These are phyloP conservation scores for Sphinx pinastri DNA, from an alignment of 2,888 invertebrate species.

Conservation along the genomic window DNA sequence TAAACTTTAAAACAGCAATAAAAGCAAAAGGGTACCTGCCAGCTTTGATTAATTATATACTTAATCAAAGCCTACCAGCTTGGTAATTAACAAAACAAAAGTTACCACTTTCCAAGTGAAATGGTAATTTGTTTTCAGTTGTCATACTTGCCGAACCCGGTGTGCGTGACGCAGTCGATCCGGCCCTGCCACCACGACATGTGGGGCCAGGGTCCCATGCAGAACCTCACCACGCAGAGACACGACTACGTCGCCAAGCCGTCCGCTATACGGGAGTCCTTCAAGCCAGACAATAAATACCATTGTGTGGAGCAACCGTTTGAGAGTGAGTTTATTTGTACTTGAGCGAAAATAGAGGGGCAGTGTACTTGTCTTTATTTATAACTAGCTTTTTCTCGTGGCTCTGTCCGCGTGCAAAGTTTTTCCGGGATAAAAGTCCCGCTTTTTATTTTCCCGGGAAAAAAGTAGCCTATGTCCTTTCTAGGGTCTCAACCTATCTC, in stretches of 20 bases:
- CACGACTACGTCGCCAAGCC: conserved; percentile 89
- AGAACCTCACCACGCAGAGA: conserved; percentile 88
- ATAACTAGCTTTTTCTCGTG: too few species aligned
- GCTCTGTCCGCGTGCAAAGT: too few species aligned
- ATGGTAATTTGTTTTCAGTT: conserved; percentile 54
- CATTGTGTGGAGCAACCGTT: conserved; percentile 65
- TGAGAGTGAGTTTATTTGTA: conserved; percentile 56
- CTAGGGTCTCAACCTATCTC: too few species aligned
- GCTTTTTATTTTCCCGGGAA: too few species aligned
- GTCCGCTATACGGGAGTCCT: conserved; percentile 61
- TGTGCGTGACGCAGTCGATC: conserved; percentile 82
- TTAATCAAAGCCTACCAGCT: too few species aligned
- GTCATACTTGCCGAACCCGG: conserved; percentile 83
- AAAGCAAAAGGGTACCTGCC: too few species aligned
- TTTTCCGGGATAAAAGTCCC: too few species aligned
- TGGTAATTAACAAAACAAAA: not conserved
- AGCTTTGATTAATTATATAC: too few species aligned
- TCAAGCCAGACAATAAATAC: conserved; percentile 60
- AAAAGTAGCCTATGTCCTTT: too few species aligned
- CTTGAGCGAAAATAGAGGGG: too few species aligned
- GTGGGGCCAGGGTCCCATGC: conserved; percentile 87
- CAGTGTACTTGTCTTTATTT: too few species aligned
- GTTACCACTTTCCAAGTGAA: not conserved
- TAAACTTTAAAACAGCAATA: too few species aligned
- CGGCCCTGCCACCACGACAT: conserved; percentile 86